Base-by-base conservation (phyloP, 2,888 invertebrate species). In the Cerceris rybyensis region DNA sequence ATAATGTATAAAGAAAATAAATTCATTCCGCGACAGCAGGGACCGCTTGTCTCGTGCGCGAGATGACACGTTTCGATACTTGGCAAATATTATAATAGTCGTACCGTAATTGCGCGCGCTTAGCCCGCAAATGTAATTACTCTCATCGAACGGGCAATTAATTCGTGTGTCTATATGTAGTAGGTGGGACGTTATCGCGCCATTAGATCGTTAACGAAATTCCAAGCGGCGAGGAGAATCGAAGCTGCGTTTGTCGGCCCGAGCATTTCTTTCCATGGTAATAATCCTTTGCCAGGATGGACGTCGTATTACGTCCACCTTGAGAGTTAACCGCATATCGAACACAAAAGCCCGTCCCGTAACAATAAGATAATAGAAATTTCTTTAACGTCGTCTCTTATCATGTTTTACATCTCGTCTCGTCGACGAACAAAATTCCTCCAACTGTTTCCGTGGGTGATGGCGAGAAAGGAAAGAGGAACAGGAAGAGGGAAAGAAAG, bases 361-460 rank as follows among this genome's bases (percentile, higher is more conserved):
- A 69, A 74, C 79, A 80, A 80, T 79, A 79, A 80, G 80, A 80
- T 75, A 80, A 80, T 81, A 67, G 76, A 73, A 80, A 76, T 80
- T 81, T 78, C 78, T 78, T 78, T 61, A 68, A 70, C 52, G 69
- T 61, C 71, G 68, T 63, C 69, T 80, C 77, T 80, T 80, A 77
- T 80, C 77, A 73, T 80, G 66, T 67, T 55, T 66, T 70, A 64
- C 78, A 67, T 76, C 78, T 63, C 69, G 64, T 60, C 16, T 42
- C 42, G 58, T 42, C 64, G 50, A 66, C 64, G 69, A 67, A 17
- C 69, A 39, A 49, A 61, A 73, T 80, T 80, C 70, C 73, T 65
- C 70, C 70, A 68, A 64, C 64, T 55, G 69, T 39, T 61, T 60
- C 69, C 28, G 49, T 43, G 13, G 50, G 54, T n/a, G 14, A 16